These are phyloP conservation scores for Eurystomus gularis DNA, from an alignment of 2,113 vertebrate genomes.

Conservation along the genomic window DNA sequence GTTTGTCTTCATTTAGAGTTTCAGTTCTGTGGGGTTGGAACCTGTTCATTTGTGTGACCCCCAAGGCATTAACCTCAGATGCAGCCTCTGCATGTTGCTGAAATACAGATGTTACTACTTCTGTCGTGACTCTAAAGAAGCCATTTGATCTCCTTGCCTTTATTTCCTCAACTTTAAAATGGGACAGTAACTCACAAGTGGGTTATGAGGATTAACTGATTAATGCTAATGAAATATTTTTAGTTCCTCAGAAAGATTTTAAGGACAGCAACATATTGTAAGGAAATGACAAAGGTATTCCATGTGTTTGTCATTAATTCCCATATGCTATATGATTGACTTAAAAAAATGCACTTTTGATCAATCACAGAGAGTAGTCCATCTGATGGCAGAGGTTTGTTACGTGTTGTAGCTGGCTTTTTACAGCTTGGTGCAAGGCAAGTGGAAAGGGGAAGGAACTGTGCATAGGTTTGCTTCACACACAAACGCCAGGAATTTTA, in stretches of 20 bases:
- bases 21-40: background rate
- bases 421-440: background rate
- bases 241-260: background rate
- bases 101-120: background rate
- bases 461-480: background rate
- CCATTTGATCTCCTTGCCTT: background rate
- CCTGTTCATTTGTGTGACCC: background rate
- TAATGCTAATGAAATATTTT: background rate
- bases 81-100: background rate
- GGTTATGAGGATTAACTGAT: background rate
- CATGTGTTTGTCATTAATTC: background rate
- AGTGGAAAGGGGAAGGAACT: background rate
- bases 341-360: background rate
- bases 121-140: background rate
- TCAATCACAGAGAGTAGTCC: background rate
- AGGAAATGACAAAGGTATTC: background rate
- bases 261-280: background rate
- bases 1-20: background rate
- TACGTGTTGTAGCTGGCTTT: background rate
- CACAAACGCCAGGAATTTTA: constrained; percentile 58
- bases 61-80: background rate
- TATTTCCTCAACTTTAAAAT: background rate
- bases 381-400: background rate
- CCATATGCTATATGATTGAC: background rate
- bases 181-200: background rate